A percentile compares a stretch with the other conserved stretches of the same genome.
phyloP scores from a whole-genome alignment of 2,888 invertebrate genomes.

The Lordiphosa andalusiaca region DNA sequence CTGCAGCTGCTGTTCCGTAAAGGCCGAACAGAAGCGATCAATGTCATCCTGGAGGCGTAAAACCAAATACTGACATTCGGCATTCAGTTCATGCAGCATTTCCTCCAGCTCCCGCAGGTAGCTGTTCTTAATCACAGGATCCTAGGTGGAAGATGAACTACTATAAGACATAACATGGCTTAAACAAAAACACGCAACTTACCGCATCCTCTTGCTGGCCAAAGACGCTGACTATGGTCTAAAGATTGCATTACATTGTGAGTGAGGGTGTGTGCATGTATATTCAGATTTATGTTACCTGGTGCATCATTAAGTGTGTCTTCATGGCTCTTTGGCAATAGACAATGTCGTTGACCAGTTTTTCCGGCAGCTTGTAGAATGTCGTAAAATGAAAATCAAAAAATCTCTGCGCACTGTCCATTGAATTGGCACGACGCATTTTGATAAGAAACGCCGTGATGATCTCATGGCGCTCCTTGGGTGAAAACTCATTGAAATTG shows the following conservation, averaged over 20 bases:
- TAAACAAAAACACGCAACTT: constrained; percentile 20
- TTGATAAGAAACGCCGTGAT: constrained; percentile 50
- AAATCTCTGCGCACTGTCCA: constrained; percentile 42
- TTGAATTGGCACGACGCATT: constrained; percentile 46
- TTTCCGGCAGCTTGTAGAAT: constrained; percentile 51
- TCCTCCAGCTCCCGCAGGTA: constrained; percentile 47
- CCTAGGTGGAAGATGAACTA: constrained; percentile 24
- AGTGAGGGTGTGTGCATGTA: background rate
- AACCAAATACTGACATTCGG: constrained; percentile 54
- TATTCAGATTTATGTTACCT: constrained; percentile 27
- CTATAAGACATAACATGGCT: background rate
- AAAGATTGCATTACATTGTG: background rate
- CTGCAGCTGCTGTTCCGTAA: constrained; percentile 44
- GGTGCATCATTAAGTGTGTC: constrained; percentile 39
- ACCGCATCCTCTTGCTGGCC: constrained; percentile 30
- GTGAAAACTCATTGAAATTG: constrained; percentile 55
- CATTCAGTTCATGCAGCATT: constrained; percentile 45
- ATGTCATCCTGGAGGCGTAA: constrained; percentile 51
- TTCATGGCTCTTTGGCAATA: constrained; percentile 59
- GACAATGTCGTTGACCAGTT: constrained; percentile 47
- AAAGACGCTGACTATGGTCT: constrained; percentile 41
- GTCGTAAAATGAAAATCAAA: constrained; percentile 46
- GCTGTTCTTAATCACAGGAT: constrained; percentile 23
- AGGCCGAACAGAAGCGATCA: constrained; percentile 50
- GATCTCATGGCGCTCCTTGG: constrained; percentile 51